phyloP scores from a whole-genome alignment of 1,140 invertebrate genomes.

The Philaenus spumarius region DNA sequence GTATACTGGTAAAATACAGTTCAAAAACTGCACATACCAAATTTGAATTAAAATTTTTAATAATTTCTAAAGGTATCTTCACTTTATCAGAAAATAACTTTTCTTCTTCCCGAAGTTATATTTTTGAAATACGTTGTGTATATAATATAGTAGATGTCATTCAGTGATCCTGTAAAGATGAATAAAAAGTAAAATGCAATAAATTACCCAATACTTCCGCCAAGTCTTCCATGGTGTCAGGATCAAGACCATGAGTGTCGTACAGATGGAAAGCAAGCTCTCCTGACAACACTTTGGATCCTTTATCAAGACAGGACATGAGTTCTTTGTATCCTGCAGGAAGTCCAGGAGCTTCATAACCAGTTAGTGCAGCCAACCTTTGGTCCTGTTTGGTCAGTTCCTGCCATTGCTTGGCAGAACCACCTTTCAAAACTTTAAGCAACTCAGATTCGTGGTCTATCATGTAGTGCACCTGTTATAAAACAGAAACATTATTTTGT shows the following conservation, averaged over 20 bases:
- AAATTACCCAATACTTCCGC: no score
- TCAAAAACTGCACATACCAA: no score
- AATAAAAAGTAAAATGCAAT: no score
- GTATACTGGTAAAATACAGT: no score
- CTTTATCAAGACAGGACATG: slow-evolving; percentile 25
- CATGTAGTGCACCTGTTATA: slow-evolving; percentile 52
- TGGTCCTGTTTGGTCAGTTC: slow-evolving; percentile 51
- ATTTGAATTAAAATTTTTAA: no score
- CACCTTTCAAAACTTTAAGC: slow-evolving; percentile 47
- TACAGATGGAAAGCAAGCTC: slow-evolving; percentile 66
- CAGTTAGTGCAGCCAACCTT: slow-evolving; percentile 50
- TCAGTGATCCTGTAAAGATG: no score
- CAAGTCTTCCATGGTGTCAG: slow-evolving; percentile 60
- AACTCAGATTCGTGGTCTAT: slow-evolving; percentile 63
- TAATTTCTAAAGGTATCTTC: no score
- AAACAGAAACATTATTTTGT: no score
- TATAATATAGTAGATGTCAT: no score
- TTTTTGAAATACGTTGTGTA: no score
- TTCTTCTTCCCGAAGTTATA: no score
- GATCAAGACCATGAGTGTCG: slow-evolving; percentile 70
- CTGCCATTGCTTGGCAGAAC: slow-evolving; percentile 53
- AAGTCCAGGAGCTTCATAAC: slow-evolving; percentile 55
- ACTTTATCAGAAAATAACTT: no score
- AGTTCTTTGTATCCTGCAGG: slow-evolving; percentile 60
- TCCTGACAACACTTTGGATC: slow-evolving; percentile 41